phyloP scores from a whole-genome alignment of 2,113 vertebrate species.

The Caranx melampygus region DNA sequence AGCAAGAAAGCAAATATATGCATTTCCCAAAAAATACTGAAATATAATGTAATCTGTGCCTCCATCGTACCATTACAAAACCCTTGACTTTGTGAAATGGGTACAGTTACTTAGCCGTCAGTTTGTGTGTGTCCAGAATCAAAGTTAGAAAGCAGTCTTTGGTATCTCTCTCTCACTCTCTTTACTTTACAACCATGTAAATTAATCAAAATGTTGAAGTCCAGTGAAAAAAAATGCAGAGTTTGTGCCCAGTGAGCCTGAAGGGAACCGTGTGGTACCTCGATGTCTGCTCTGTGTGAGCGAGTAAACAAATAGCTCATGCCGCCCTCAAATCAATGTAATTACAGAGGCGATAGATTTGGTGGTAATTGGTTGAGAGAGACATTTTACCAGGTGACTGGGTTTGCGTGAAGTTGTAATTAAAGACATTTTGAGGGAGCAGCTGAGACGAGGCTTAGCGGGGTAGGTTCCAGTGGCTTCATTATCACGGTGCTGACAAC shows the following conservation, averaged over 20 bases:
- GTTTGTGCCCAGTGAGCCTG: conserved; percentile 3
- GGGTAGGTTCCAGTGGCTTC: conserved; percentile 61
- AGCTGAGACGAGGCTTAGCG: conserved; percentile 56
- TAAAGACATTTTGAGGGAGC: conserved; percentile 70
- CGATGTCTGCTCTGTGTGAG: conserved; percentile 23
- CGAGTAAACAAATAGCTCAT: conserved; percentile 59
- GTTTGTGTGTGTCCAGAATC: neutral
- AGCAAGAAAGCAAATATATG: neutral
- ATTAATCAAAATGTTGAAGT: conserved; percentile 11
- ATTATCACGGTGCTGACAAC: conserved; percentile 73
- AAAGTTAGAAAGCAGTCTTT: neutral
- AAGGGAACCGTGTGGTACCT: conserved; percentile 27
- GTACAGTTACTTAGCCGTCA: neutral
- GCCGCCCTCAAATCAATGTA: conserved; percentile 71
- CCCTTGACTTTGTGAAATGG: neutral
- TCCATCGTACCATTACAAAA: neutral
- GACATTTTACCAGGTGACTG: conserved; percentile 72
- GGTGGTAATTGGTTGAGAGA: conserved; percentile 74
- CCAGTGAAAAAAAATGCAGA: neutral
- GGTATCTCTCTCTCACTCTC: neutral
- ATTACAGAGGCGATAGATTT: conserved; percentile 75
- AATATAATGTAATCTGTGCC: neutral
- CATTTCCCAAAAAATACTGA: neutral
- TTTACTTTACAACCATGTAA: neutral
- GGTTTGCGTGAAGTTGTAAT: conserved; percentile 70